Base-by-base conservation (phyloP, 1,140 invertebrate genomes). In the Drosophila malerkotliana region DNA sequence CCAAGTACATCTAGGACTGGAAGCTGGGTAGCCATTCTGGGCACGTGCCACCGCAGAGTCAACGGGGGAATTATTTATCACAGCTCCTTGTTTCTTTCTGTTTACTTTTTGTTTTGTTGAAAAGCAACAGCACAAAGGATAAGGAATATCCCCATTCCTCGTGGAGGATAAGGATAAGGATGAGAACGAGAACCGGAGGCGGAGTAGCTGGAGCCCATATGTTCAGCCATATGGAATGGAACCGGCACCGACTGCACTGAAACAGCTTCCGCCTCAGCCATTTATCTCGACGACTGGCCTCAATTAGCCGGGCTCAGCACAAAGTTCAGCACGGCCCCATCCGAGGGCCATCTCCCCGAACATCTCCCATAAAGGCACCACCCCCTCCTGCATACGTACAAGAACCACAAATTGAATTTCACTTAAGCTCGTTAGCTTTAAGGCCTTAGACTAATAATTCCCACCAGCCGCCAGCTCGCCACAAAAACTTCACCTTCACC, bases 1-100 rank as follows among this genome's bases (percentile, higher is more conserved):
- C 91, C 76, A 92, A 91, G 71, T 92, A 76, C 63, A 89, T 92
- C 71, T 92, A 85, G 85, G 60, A 18, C 15, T 34, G 48, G 12
- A 45, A 3, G 7, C 45, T 14, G 41, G 41, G 49, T 44, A 39
- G 10, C 32, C 45, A 88, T 87, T 64, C 83, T 34, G 47, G 60
- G 82, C 79, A 87, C 83, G 82, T 87, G 78, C 83, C 77, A 47
- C 48, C 66, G 59, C 58, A 49, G 58, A 73, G 83, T 87, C 80
- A 87, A 72, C 64, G 77, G 83, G 34, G 77, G 57, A 76, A 87
- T 85, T 84, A 84, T 81, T 84, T 87, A 84, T 87, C 67, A 72
- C 59, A 51, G 66, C 62, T 60, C 81, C 47, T 60, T 76, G 76
- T 74, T 88, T 89, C 73, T 88, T 89, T 89, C 68, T 72, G 80